Conservation (phyloP, 2,113 vertebrate species). For the Anarhynchus alexandrinus region DNA sequence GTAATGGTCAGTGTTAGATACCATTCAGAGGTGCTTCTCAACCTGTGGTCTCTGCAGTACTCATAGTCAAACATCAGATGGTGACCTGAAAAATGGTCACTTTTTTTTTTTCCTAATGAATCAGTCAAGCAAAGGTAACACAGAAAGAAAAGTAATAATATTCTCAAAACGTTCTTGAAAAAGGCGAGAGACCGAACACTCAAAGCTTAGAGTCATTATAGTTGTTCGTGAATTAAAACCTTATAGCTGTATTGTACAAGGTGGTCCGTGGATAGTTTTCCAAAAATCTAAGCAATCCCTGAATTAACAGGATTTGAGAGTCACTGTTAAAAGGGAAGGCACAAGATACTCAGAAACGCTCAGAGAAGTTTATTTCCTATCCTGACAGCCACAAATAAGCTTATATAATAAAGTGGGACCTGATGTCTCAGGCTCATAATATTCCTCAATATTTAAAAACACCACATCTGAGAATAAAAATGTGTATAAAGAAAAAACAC, state of each 20-base stretch:
- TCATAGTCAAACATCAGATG: neutral
- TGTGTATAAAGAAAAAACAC: neutral
- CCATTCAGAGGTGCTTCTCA: neutral
- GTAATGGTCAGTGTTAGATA: neutral
- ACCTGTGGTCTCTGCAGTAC: neutral
- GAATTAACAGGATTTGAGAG: neutral
- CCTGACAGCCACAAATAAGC: neutral
- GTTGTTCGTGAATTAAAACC: neutral
- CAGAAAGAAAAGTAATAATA: neutral
- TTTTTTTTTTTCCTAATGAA: neutral
- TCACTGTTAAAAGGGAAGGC: neutral
- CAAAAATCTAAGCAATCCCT: neutral
- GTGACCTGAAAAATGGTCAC: neutral
- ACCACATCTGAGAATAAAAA: constrained; percentile 25
- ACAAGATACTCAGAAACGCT: neutral
- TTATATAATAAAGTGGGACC: neutral
- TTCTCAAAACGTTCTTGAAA: neutral
- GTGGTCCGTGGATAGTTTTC: neutral
- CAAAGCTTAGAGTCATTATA: neutral
- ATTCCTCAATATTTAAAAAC: neutral
- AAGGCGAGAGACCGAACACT: neutral
- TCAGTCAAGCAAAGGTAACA: neutral
- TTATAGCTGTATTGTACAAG: neutral
- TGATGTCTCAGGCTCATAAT: neutral
- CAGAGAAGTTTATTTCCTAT: neutral